phyloP scores from a whole-genome alignment of 2,888 invertebrate species.

The Hemithea aestivaria region DNA sequence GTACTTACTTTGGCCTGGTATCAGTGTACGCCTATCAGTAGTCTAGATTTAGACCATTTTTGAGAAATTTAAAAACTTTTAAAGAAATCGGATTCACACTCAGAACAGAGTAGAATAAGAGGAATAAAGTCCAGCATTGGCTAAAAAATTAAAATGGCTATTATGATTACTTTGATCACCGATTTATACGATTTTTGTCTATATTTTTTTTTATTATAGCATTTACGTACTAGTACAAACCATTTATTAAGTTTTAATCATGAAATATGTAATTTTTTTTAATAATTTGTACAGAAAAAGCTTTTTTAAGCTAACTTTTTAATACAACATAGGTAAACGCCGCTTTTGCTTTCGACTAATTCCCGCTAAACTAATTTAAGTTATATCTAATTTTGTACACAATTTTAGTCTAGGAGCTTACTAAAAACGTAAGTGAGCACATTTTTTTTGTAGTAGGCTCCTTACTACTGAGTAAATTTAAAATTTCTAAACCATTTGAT shows the following conservation, averaged over 20 bases:
- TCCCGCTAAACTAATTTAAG: slow-evolving; percentile 24
- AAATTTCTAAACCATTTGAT: slow-evolving; percentile 25
- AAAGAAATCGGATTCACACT: no score
- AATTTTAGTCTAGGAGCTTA: slow-evolving; percentile 15
- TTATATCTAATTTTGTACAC: slow-evolving; percentile 27
- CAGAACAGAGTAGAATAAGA: no score
- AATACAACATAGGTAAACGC: slow-evolving; percentile 33
- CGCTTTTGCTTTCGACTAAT: slow-evolving; percentile 36
- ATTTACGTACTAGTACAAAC: neutral
- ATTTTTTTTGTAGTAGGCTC: no score
- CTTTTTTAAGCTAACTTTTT: slow-evolving; percentile 37
- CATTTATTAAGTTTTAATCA: neutral
- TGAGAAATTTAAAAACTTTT: no score
- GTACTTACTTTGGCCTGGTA: no score
- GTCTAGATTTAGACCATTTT: no score
- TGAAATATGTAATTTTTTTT: slow-evolving; percentile 19
- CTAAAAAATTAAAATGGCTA: no score
- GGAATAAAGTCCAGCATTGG: no score
- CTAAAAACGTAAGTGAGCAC: neutral
- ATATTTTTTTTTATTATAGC: neutral
- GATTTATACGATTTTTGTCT: neutral
- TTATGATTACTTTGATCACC: no score
- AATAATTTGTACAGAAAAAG: slow-evolving; percentile 28
- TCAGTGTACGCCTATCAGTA: no score
- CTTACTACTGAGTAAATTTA: no score